Percentiles rank a stretch among this genome's conserved stretches.
Conservation (phyloP, 1,140 invertebrate genomes). For the Drosophila ananassae region DNA sequence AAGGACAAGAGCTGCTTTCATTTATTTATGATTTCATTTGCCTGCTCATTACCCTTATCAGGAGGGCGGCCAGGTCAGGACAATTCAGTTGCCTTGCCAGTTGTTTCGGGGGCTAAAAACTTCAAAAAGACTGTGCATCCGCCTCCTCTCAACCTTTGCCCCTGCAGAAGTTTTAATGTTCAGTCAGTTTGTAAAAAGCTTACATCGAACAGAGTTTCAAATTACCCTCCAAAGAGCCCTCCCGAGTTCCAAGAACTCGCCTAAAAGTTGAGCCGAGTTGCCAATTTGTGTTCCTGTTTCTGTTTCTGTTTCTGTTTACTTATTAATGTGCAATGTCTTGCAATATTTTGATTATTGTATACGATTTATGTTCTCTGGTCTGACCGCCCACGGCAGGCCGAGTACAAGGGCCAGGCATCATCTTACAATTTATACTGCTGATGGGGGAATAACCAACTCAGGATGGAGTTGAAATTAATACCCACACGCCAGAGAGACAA, state of each 20-base stretch:
- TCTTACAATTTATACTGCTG: conserved; percentile 43
- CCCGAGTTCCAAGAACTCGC: not conserved
- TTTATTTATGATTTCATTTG: conserved; percentile 49
- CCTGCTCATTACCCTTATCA: conserved; percentile 43
- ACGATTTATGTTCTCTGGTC: conserved; percentile 9
- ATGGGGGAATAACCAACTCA: conserved; percentile 24
- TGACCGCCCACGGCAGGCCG: conserved; percentile 26
- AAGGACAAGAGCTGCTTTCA: conserved; percentile 10
- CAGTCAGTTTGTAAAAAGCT: conserved; percentile 9
- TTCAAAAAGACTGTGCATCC: conserved; percentile 15
- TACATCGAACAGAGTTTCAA: conserved; percentile 24
- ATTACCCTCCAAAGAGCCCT: conserved; percentile 20
- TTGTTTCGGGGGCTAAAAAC: conserved; percentile 15
- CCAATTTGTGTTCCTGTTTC: conserved; percentile 16
- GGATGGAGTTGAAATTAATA: conserved; percentile 33
- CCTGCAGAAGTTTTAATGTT: conserved; percentile 1
- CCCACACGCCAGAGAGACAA: not conserved
- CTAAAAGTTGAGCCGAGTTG: conserved; percentile 20
- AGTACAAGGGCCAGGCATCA: conserved; percentile 11
- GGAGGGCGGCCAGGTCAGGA: not conserved
- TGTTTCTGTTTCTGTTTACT: conserved; percentile 29
- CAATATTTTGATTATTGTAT: conserved; percentile 73
- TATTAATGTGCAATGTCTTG: conserved; percentile 71
- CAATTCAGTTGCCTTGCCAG: conserved; percentile 11
- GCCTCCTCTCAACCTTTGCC: conserved; percentile 21